A percentile compares a stretch with the other conserved stretches of the same genome.
Evolutionary conservation across 1,140 invertebrate species (phyloP).

Genomic region (Drosophila pallidifrons): DNA sequence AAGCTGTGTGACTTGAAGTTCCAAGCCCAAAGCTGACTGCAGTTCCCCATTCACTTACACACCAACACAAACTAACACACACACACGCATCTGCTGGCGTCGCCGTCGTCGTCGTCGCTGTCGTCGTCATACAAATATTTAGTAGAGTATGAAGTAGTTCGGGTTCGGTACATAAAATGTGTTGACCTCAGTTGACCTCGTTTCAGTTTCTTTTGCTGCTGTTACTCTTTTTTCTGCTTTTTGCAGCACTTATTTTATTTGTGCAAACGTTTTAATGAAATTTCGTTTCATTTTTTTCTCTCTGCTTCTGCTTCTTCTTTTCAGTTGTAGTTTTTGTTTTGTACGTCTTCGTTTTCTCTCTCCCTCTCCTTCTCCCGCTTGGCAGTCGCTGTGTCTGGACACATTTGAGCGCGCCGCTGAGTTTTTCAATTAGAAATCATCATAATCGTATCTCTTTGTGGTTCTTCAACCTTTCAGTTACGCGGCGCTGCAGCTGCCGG

Average conservation of each 20-base stretch:
- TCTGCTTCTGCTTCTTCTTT: conserved; percentile 2
- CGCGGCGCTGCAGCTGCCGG: conserved; percentile 33
- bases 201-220: conserved; percentile 69
- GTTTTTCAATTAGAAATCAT: conserved; percentile 77
- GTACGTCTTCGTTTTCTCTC: conserved; percentile 56
- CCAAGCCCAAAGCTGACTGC: conserved; percentile 65
- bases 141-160: conserved; percentile 84
- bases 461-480: conserved; percentile 46
- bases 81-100: conserved; percentile 56
- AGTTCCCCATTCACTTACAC: conserved; percentile 61
- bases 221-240: conserved; percentile 56
- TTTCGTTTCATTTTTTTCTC: conserved; percentile 60
- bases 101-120: conserved; percentile 34
- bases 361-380: neutral
- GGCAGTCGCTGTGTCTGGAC: conserved; percentile 17
- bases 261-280: conserved; percentile 81
- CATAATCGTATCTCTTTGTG: conserved; percentile 70
- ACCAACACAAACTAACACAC: conserved; percentile 48
- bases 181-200: conserved; percentile 83
- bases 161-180: conserved; percentile 81
- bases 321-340: neutral
- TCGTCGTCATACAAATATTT: conserved; percentile 79
- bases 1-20: conserved; percentile 61
- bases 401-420: conserved; percentile 45
- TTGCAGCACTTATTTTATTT: conserved; percentile 78